Conservation (phyloP, 2,797 vertebrate species). For the Limosa lapponica region DNA sequence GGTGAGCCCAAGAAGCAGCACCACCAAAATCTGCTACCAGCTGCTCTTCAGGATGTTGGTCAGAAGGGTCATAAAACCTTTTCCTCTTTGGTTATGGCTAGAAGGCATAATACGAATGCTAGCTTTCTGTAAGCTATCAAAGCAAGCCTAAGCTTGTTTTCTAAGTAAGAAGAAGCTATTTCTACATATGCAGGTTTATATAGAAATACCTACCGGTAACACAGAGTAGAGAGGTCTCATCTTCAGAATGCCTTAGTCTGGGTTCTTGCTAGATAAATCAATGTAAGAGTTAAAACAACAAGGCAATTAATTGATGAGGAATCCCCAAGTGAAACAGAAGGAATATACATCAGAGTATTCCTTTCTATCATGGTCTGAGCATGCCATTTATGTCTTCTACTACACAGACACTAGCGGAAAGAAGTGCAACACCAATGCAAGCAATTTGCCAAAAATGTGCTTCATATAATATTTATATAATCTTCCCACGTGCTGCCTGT, state of each 20-base stretch:
- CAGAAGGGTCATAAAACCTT: neutral
- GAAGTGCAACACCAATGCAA: neutral
- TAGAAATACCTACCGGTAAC: neutral
- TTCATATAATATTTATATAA: slow-evolving; percentile 26
- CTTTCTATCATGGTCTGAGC: neutral
- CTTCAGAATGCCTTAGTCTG: neutral
- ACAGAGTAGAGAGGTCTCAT: neutral
- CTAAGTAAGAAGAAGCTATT: neutral
- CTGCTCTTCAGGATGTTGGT: neutral
- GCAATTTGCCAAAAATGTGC: neutral
- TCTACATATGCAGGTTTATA: neutral
- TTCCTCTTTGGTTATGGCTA: neutral
- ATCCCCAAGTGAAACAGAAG: neutral
- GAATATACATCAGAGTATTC: neutral
- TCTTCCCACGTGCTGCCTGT: neutral
- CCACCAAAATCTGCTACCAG: neutral
- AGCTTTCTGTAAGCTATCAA: neutral
- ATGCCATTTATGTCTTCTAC: neutral
- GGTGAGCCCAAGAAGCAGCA: neutral
- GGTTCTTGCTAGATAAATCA: neutral
- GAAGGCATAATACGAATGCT: neutral
- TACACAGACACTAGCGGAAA: neutral
- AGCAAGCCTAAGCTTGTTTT: neutral
- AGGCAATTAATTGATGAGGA: neutral
- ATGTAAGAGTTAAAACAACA: neutral